Percentiles rank a stretch among this genome's conserved stretches.
Conservation (phyloP, 1,140 invertebrate species). For the Aleiodes sp. region DNA sequence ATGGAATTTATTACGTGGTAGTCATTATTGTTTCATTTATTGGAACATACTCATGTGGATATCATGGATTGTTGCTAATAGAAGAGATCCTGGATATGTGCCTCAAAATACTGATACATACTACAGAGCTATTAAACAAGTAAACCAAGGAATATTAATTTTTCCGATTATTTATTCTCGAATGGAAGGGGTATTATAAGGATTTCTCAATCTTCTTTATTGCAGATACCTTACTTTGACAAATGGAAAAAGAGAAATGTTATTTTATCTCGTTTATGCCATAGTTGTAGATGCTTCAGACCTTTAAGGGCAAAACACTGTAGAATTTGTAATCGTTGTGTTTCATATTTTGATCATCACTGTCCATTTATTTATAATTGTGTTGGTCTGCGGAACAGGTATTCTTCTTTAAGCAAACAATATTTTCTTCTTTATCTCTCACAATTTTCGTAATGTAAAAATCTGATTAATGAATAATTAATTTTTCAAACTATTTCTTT, state of each 20-base stretch:
- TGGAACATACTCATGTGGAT: slow-evolving; percentile 93
- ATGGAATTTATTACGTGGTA: slow-evolving; percentile 84
- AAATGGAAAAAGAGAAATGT: slow-evolving; percentile 88
- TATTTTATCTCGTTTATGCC: slow-evolving; percentile 87
- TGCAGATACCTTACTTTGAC: slow-evolving; percentile 84
- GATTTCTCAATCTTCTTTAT: slow-evolving; percentile 24
- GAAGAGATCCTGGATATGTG: slow-evolving; percentile 88
- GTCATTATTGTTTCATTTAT: slow-evolving; percentile 90
- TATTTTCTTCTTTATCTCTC: neutral
- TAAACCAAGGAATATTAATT: slow-evolving; percentile 38
- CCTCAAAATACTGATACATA: slow-evolving; percentile 89
- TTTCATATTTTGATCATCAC: slow-evolving; percentile 93
- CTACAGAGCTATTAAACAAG: slow-evolving; percentile 85
- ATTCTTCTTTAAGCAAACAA: slow-evolving; percentile 29
- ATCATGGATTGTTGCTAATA: slow-evolving; percentile 88
- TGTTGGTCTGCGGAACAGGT: slow-evolving; percentile 83
- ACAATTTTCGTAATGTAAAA: neutral
- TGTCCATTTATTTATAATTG: slow-evolving; percentile 96
- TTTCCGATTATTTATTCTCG: neutral
- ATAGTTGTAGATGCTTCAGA: slow-evolving; percentile 87
- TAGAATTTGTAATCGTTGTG: slow-evolving; percentile 89
- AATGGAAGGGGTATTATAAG: neutral
- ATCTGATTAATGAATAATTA: neutral
- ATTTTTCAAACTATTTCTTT: slow-evolving; percentile 30
- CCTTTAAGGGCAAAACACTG: slow-evolving; percentile 92